These are phyloP conservation scores for Melanotaenia trifasciata DNA, from an alignment of 2,797 vertebrate species.

Conservation along the genomic window DNA sequence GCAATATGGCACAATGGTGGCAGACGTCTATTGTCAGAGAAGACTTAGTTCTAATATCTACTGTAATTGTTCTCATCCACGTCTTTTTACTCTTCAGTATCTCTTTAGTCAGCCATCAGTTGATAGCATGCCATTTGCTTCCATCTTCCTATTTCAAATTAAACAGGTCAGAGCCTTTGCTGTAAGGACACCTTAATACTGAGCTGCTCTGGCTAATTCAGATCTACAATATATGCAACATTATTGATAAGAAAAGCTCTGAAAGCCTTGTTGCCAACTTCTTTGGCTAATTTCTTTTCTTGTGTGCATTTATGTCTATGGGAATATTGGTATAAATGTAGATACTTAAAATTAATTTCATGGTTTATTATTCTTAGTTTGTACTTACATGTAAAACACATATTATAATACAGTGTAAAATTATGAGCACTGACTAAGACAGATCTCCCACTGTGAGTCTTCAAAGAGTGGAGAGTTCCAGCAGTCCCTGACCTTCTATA, in stretches of 20 bases:
- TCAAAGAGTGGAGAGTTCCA: background rate
- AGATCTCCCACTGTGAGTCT: background rate
- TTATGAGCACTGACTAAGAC: background rate
- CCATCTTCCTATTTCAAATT: background rate
- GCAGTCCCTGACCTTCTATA: constrained; percentile 6
- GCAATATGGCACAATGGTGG: too few relatives aligned
- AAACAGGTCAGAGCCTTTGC: background rate
- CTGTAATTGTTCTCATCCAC: too few relatives aligned
- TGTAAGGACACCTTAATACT: background rate
- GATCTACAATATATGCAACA: too few relatives aligned
- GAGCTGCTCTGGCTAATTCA: background rate
- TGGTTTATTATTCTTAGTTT: background rate
- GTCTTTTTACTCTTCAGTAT: too few relatives aligned
- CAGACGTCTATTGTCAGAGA: too few relatives aligned
- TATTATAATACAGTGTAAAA: background rate
- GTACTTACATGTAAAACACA: background rate
- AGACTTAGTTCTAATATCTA: too few relatives aligned
- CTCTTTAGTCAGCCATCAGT: background rate
- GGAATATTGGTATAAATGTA: too few relatives aligned
- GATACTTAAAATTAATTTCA: background rate
- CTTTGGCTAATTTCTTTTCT: too few relatives aligned
- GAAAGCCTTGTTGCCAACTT: too few relatives aligned
- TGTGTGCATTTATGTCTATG: background rate
- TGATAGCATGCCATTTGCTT: background rate
- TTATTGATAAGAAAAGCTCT: too few relatives aligned